These are phyloP conservation scores for Pegoplata infirma DNA, from an alignment of 2,888 invertebrate genomes.

Conservation along the genomic window DNA sequence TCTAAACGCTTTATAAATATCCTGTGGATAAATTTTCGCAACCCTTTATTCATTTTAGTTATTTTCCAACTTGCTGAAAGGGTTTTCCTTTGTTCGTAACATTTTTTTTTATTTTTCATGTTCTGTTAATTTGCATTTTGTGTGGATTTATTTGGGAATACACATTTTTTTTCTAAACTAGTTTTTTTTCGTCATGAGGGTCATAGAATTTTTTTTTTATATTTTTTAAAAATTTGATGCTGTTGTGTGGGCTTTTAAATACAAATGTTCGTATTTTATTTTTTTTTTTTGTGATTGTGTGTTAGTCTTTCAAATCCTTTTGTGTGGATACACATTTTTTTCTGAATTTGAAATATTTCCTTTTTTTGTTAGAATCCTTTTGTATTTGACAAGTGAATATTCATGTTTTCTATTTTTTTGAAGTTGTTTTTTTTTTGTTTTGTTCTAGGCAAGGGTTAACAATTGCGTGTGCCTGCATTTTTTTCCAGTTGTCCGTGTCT, in stretches of 20 bases:
- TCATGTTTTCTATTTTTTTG: slow-evolving; percentile 68
- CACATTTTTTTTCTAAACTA: slow-evolving; percentile 48
- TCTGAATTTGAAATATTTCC: slow-evolving; percentile 50
- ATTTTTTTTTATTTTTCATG: slow-evolving; percentile 56
- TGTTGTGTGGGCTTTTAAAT: slow-evolving; percentile 59
- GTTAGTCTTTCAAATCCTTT: slow-evolving; percentile 7
- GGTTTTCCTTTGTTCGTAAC: slow-evolving; percentile 66
- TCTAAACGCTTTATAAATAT: not conserved
- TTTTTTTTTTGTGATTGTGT: not conserved
- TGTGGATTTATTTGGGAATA: slow-evolving; percentile 39
- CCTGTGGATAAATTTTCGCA: slow-evolving; percentile 31
- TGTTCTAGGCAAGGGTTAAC: slow-evolving; percentile 72
- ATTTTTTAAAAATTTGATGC: slow-evolving; percentile 12
- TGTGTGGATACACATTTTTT: slow-evolving; percentile 56
- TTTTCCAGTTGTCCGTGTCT: slow-evolving; percentile 34
- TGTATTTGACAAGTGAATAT: slow-evolving; percentile 78
- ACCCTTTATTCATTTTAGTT: too few species aligned
- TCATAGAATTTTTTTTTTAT: slow-evolving; percentile 28
- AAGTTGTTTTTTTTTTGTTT: slow-evolving; percentile 34
- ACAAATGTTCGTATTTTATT: slow-evolving; percentile 60
- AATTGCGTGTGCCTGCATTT: slow-evolving; percentile 66
- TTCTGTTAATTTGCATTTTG: slow-evolving; percentile 77
- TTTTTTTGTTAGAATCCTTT: slow-evolving; percentile 43
- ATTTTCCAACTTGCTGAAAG: slow-evolving; percentile 64
- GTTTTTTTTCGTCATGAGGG: slow-evolving; percentile 22